Conservation (phyloP, 2,888 invertebrate genomes). For the Euplagia quadripunctaria region DNA sequence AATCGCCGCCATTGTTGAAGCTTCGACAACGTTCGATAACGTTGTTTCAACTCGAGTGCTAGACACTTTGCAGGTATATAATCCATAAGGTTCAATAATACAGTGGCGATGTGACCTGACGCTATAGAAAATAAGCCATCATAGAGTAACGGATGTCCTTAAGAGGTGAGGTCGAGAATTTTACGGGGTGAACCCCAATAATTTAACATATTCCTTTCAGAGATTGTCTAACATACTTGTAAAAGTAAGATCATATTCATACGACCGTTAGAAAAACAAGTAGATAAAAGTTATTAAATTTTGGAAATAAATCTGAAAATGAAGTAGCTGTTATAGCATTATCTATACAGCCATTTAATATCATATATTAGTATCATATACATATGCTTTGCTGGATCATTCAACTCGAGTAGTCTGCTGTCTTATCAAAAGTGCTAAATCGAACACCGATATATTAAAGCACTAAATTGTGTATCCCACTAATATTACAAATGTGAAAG, state of each 20-base stretch:
- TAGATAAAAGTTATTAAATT: too few species aligned
- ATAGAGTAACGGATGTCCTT: constrained; percentile 44
- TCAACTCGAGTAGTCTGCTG: too few species aligned
- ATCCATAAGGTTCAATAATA: constrained; percentile 47
- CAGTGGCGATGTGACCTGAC: constrained; percentile 22
- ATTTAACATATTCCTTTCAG: constrained; percentile 49
- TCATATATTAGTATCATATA: too few species aligned
- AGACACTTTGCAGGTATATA: constrained; percentile 58
- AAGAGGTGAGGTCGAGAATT: constrained; percentile 33
- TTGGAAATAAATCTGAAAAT: too few species aligned
- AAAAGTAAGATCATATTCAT: constrained; percentile 50
- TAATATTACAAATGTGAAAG: too few species aligned
- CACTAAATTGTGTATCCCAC: too few species aligned
- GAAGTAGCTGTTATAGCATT: not conserved
- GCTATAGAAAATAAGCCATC: constrained; percentile 46
- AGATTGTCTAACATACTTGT: constrained; percentile 40
- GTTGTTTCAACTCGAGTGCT: constrained; percentile 51
- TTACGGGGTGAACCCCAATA: constrained; percentile 48
- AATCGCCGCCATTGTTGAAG: constrained; percentile 52
- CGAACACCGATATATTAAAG: too few species aligned
- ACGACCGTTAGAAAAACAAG: not conserved
- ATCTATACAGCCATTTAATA: too few species aligned
- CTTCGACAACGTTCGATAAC: constrained; percentile 56
- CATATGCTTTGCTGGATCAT: too few species aligned
- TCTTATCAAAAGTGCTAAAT: too few species aligned